These are phyloP conservation scores for Lepidothrix coronata DNA, from an alignment of 2,113 vertebrate genomes.

Conservation along the genomic window DNA sequence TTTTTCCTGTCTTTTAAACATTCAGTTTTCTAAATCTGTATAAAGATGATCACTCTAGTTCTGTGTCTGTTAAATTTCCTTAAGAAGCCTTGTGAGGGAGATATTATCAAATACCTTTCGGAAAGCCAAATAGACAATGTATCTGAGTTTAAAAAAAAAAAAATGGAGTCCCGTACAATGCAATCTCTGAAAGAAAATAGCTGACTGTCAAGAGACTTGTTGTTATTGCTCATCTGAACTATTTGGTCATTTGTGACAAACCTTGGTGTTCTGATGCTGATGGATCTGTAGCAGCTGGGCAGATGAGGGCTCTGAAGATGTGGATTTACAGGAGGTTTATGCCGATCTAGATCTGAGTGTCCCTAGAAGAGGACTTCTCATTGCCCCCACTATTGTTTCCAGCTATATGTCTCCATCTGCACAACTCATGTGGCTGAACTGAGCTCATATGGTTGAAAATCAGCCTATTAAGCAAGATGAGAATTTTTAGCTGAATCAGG, in stretches of 20 bases:
- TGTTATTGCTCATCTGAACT: not conserved
- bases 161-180: accelerated
- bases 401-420: not conserved
- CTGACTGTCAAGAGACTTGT: not conserved
- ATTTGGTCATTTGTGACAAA: not conserved
- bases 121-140: not conserved
- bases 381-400: not conserved
- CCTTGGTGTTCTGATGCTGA: not conserved
- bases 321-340: not conserved
- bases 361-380: not conserved
- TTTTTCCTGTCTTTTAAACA: not conserved
- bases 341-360: not conserved
- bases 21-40: not conserved
- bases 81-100: not conserved
- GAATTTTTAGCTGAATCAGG: not conserved
- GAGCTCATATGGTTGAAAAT: not conserved
- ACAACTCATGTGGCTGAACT: not conserved
- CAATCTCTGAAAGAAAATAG: not conserved
- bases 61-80: not conserved
- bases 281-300: not conserved
- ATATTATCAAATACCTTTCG: not conserved
- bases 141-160: not conserved
- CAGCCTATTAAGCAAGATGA: not conserved
- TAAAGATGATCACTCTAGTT: not conserved
- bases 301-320: not conserved